Evolutionary conservation across 1,140 invertebrate species (phyloP), one percentile per base, ranked within the genome.

Genomic region (Piezodorus guildinii): DNA sequence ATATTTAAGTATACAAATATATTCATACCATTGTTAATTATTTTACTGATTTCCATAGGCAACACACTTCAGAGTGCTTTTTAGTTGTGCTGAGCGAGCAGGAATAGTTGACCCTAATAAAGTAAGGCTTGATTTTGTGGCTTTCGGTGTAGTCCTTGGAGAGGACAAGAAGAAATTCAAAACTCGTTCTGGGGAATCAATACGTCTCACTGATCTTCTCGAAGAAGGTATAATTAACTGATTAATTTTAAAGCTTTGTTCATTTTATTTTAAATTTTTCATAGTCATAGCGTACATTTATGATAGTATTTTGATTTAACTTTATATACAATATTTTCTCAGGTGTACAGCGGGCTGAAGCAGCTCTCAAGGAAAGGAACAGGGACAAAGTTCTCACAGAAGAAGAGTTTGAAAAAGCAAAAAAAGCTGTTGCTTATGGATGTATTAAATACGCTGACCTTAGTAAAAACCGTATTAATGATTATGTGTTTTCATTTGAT

Each of bases 81-180:
- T 83, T 64, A 81, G 77, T 34, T 90, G 88, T 71, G 88, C 86
- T 0, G 77, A 81, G 69, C 77, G 82, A 30, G 81, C 82, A 54
- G 90, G 85, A 14, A 87, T 89, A 74, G 76, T 88, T 17, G 79
- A 84, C 71, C 78, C 79, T 0, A 73, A 75, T 19, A 76, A 78
- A 60, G 80, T 83, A 49, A 80, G 87, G 58, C 76, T 96, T 1
- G 91, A 98, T 74, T 92, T 96, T 77, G 90, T 98, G 34, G 85
- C 85, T 16, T 99, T 99, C 77, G 97, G 97, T 21, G 90, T 99
- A 10, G 97, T 99, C 0, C 77, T 99, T 0, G 97, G 97, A 17
- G 96, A 97, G 77, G 96, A 99, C 78, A 95, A 91, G 74, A 99
- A 99, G 73, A 99, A 98, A 75, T 98, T 99, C 72, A 99, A 99